These are phyloP conservation scores for Patiria miniata DNA, from an alignment of 35 echinoderm and acorn worm genomes.

Conservation along the genomic window DNA sequence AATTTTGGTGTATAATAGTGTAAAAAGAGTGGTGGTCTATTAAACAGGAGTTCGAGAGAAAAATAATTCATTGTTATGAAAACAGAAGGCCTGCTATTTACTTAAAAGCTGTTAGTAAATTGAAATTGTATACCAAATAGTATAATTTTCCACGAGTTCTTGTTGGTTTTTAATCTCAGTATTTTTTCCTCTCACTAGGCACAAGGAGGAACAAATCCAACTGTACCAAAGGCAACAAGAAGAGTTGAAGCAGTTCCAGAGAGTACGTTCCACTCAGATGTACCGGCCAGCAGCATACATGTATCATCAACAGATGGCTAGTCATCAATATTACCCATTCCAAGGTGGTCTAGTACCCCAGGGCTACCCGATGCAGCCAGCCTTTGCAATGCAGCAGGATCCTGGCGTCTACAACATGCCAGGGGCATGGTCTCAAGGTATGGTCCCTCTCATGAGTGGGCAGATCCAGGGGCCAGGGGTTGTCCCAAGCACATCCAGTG, in stretches of 20 bases:
- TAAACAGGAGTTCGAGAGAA: too few relatives aligned
- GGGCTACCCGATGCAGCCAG: not conserved
- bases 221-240: slow-evolving; percentile 29
- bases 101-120: too few relatives aligned
- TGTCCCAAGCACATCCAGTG: not conserved
- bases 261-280: not conserved
- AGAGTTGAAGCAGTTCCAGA: slow-evolving; percentile 36
- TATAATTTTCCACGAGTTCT: too few relatives aligned
- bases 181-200: not conserved
- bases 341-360: slow-evolving; percentile 8
- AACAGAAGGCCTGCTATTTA: too few relatives aligned
- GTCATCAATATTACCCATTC: slow-evolving; percentile 3
- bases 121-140: too few relatives aligned
- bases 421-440: not conserved
- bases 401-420: not conserved
- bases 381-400: slow-evolving; percentile 13
- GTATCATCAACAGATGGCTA: slow-evolving; percentile 20
- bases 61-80: too few relatives aligned
- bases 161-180: too few relatives aligned
- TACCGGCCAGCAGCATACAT: slow-evolving; percentile 23
- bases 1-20: too few relatives aligned
- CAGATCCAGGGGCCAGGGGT: not conserved
- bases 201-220: slow-evolving; percentile 36
- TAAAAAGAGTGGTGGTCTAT: too few relatives aligned
- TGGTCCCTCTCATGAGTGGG: not conserved